phyloP scores from a whole-genome alignment of 2,113 vertebrate species.

The Chaetodon trifascialis region DNA sequence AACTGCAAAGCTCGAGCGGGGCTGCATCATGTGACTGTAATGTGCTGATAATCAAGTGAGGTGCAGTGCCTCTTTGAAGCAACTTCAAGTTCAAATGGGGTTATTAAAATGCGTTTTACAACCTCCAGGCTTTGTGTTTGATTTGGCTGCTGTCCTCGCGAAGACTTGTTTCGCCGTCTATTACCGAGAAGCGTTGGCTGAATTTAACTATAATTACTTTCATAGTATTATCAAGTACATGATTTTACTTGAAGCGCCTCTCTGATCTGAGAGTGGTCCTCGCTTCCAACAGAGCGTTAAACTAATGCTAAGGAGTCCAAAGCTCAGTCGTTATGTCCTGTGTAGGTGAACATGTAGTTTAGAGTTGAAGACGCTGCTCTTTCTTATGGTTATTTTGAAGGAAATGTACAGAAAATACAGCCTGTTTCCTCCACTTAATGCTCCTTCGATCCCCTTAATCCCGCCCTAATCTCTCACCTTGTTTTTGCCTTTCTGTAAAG shows the following conservation, averaged over 20 bases:
- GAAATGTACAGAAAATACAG: not conserved
- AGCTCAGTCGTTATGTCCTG: not conserved
- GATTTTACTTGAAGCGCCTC: not conserved
- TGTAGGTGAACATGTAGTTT: not conserved
- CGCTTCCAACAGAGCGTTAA: not conserved
- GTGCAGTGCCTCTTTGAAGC: not conserved
- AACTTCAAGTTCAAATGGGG: not conserved
- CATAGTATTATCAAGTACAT: not conserved
- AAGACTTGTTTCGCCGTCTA: constrained; percentile 1
- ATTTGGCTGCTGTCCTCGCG: not conserved
- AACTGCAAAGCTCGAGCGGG: not conserved
- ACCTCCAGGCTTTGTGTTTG: not conserved
- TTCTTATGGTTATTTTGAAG: not conserved
- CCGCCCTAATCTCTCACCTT: not conserved
- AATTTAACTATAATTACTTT: not conserved
- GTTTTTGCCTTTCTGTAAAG: not conserved
- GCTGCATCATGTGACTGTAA: not conserved
- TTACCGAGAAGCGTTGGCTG: not conserved
- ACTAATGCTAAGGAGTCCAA: not conserved
- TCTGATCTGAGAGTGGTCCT: not conserved
- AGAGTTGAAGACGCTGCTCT: not conserved
- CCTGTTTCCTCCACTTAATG: not conserved
- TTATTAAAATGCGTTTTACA: not conserved
- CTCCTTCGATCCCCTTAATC: not conserved
- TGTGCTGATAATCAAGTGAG: not conserved